phyloP scores from a whole-genome alignment of 2,113 vertebrate genomes.

The Pteronura brasiliensis region DNA sequence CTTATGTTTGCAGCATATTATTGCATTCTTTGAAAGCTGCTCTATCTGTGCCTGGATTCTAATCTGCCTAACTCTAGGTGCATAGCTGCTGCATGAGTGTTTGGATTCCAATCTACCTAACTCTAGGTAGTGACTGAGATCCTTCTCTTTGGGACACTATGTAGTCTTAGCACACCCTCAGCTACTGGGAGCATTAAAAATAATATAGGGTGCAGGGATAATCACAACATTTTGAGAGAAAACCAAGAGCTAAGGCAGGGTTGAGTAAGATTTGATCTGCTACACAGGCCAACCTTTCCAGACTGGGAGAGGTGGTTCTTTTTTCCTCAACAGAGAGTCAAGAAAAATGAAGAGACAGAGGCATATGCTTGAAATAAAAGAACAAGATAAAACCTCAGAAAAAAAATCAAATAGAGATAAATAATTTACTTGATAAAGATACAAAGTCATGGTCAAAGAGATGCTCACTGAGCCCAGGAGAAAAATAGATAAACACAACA shows the following conservation, averaged over 20 bases:
- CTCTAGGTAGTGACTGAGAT: not conserved
- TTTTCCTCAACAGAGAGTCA: not conserved
- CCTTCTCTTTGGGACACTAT: not conserved
- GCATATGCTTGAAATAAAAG: not conserved
- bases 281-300: not conserved
- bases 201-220: not conserved
- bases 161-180: not conserved
- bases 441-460: not conserved
- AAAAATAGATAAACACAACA: not conserved
- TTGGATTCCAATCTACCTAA: not conserved
- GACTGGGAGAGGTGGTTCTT: not conserved
- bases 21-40: not conserved
- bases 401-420: not conserved
- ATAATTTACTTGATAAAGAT: not conserved
- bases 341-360: not conserved
- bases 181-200: not conserved
- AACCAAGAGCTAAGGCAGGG: not conserved
- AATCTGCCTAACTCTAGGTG: not conserved
- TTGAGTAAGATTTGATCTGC: not conserved
- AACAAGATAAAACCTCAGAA: not conserved
- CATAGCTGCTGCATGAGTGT: not conserved
- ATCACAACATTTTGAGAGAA: not conserved
- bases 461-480: not conserved
- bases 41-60: not conserved
- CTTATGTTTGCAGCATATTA: not conserved